A percentile compares a stretch with the other conserved stretches of the same genome.
Evolutionary conservation across 2,888 invertebrate species (phyloP).

Genomic region (Heliconius aoede): DNA sequence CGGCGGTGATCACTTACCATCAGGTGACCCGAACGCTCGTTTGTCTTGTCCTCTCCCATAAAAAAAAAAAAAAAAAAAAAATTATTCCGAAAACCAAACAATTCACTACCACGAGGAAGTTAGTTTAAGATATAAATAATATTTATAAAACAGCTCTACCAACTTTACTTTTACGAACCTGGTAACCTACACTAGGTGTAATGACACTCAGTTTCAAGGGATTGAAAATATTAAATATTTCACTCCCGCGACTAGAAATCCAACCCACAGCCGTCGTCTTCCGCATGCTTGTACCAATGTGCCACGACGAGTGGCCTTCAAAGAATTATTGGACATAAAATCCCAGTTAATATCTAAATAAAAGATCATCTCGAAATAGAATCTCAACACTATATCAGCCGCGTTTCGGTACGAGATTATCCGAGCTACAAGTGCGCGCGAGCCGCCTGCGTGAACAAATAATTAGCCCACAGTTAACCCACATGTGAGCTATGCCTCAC

Average conservation of each 20-base stretch:
- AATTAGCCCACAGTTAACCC: constrained; percentile 63
- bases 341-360: background rate
- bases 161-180: background rate
- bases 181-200: too few species aligned
- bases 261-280: too few species aligned
- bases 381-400: constrained; percentile 21
- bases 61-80: too few species aligned
- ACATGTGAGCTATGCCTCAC: constrained; percentile 50
- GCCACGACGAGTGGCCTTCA: too few species aligned
- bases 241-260: too few species aligned
- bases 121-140: background rate
- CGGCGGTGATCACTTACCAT: too few species aligned
- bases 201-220: too few species aligned
- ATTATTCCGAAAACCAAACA: too few species aligned
- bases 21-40: too few species aligned
- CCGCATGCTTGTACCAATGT: too few species aligned
- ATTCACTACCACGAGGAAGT: background rate
- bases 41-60: too few species aligned
- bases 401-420: constrained; percentile 30
- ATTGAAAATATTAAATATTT: too few species aligned
- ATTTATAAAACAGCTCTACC: background rate
- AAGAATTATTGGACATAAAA: background rate
- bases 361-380: background rate
- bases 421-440: constrained; percentile 18
- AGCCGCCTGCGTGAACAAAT: constrained; percentile 55